Evolutionary conservation across 2,797 vertebrate species (phyloP).

Genomic region (Siniperca scherzeri): DNA sequence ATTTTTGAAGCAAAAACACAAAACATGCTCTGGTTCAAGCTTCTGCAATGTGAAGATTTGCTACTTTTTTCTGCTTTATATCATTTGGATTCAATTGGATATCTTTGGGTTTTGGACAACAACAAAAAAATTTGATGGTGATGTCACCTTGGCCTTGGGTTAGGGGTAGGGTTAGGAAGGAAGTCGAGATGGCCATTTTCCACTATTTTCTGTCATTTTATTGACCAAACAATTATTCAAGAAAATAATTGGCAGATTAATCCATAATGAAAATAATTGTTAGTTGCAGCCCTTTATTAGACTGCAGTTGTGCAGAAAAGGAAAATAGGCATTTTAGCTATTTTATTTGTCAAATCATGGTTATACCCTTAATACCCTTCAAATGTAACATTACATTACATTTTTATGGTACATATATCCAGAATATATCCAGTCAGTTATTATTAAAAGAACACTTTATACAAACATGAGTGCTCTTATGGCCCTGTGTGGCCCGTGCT

Average conservation of each 20-base stretch:
- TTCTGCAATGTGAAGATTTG: not conserved
- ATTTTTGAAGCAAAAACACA: not conserved
- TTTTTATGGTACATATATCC: not conserved
- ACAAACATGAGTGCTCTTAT: not conserved
- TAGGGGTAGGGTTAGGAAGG: not conserved
- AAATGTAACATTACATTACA: not conserved
- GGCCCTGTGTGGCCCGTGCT: slow-evolving; percentile 30
- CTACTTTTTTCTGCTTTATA: not conserved
- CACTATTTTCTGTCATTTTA: not conserved
- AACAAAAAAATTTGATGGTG: not conserved
- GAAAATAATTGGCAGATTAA: not conserved
- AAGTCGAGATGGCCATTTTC: not conserved
- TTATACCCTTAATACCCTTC: not conserved
- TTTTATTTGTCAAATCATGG: not conserved
- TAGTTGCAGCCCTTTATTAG: not conserved
- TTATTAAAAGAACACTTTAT: not conserved
- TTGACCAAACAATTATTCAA: not conserved
- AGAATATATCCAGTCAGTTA: not conserved
- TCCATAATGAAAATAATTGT: not conserved
- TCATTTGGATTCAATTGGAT: not conserved
- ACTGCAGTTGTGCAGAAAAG: not conserved
- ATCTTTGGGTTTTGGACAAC: not conserved
- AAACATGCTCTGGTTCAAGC: not conserved
- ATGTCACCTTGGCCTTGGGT: not conserved
- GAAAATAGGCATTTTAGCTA: not conserved